A percentile compares a stretch with the other conserved stretches of the same genome.
Conservation (phyloP, 2,888 invertebrate genomes). For the Lepidochitona cinerea region DNA sequence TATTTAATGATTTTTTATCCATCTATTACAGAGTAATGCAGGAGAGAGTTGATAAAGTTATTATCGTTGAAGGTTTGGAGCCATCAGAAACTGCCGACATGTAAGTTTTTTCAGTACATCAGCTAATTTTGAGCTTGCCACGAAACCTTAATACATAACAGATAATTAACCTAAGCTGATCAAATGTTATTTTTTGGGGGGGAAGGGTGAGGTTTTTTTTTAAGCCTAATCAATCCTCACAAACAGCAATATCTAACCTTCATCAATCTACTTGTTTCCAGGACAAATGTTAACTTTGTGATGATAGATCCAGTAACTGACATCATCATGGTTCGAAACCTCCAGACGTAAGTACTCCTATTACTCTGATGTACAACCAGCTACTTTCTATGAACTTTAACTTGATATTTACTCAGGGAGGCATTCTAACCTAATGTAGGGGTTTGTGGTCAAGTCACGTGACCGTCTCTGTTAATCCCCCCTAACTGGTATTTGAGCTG, state of each 20-base stretch:
- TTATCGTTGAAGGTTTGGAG: slow-evolving; percentile 88
- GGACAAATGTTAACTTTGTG: slow-evolving; percentile 55
- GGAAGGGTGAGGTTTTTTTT: too few species aligned
- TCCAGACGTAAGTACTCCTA: not conserved
- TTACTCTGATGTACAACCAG: not conserved
- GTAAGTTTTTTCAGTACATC: too few species aligned
- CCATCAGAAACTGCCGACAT: slow-evolving; percentile 49
- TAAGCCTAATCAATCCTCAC: too few species aligned
- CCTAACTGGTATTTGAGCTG: slow-evolving; percentile 2
- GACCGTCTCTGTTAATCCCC: not conserved
- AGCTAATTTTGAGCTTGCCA: too few species aligned
- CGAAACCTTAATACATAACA: too few species aligned
- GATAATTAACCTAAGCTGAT: too few species aligned
- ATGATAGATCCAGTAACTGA: slow-evolving; percentile 28
- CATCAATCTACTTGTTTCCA: slow-evolving; percentile 28
- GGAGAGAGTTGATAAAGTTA: slow-evolving; percentile 81
- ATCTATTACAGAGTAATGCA: slow-evolving; percentile 75
- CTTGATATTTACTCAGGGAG: not conserved
- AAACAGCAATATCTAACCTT: not conserved
- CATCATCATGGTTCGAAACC: not conserved
- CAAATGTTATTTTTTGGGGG: too few species aligned
- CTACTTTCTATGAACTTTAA: not conserved
- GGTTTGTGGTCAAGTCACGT: not conserved
- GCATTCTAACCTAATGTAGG: not conserved
- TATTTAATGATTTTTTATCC: slow-evolving; percentile 8